A percentile compares a stretch with the other conserved stretches of the same genome.
Conservation (phyloP, 2,113 vertebrate species). For the Scomber colias region DNA sequence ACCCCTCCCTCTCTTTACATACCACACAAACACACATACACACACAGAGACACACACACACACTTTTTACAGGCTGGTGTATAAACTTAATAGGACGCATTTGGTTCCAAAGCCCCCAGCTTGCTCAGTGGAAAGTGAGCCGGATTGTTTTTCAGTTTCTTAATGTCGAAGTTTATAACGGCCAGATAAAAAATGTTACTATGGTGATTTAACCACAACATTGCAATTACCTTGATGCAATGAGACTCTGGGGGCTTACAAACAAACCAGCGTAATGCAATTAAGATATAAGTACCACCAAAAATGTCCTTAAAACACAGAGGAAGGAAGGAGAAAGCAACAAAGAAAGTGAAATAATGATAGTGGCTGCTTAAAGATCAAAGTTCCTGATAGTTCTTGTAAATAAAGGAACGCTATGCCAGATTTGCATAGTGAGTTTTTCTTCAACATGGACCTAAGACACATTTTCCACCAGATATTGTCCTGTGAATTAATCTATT, state of each 20-base stretch:
- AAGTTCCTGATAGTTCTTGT: slow-evolving; percentile 54
- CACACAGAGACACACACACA: slow-evolving; percentile 52
- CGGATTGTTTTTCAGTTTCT: slow-evolving; percentile 80
- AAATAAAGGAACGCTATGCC: slow-evolving; percentile 33
- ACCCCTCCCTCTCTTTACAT: slow-evolving; percentile 75
- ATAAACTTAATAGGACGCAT: slow-evolving; percentile 81
- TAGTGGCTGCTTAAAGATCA: slow-evolving; percentile 53
- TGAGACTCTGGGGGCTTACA: slow-evolving; percentile 70
- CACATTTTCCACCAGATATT: slow-evolving; percentile 33
- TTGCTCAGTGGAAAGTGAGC: slow-evolving; percentile 76
- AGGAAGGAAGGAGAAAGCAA: slow-evolving; percentile 60
- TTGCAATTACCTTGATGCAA: slow-evolving; percentile 79
- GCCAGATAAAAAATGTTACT: slow-evolving; percentile 75
- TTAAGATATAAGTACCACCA: slow-evolving; percentile 74
- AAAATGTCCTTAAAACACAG: slow-evolving; percentile 65
- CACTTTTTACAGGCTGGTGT: slow-evolving; percentile 75
- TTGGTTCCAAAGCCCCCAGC: slow-evolving; percentile 79
- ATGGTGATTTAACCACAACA: slow-evolving; percentile 81
- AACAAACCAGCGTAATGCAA: slow-evolving; percentile 76
- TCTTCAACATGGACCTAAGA: slow-evolving; percentile 12
- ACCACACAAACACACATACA: slow-evolving; percentile 64
- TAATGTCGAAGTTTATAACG: slow-evolving; percentile 77
- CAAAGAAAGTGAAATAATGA: slow-evolving; percentile 62
- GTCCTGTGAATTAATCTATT: slow-evolving; percentile 24
- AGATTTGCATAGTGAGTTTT: slow-evolving; percentile 7